phyloP scores from a whole-genome alignment of 2,113 vertebrate species.

The Hemichromis elongatus region DNA sequence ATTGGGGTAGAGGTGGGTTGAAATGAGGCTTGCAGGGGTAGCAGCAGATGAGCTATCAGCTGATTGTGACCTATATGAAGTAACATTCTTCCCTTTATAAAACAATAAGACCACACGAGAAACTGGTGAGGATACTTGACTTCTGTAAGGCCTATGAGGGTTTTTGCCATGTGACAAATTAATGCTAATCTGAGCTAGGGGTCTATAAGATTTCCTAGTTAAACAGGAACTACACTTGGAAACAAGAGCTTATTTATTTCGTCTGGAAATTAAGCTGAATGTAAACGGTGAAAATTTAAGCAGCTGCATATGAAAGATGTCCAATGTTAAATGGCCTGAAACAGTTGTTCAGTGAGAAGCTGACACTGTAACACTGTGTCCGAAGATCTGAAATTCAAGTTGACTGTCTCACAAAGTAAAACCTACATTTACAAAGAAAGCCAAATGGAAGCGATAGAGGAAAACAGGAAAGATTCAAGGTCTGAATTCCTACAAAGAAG shows the following conservation, averaged over 20 bases:
- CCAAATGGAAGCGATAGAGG: not conserved
- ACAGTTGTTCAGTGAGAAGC: not conserved
- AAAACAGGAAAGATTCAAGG: not conserved
- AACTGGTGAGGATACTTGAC: not conserved
- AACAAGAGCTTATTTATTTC: not conserved
- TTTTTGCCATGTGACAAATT: rapidly evolving
- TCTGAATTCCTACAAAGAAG: no score
- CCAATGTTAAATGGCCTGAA: rapidly evolving
- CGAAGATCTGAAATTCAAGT: not conserved
- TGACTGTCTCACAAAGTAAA: not conserved
- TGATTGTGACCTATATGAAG: not conserved
- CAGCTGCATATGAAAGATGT: not conserved
- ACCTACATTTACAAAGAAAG: not conserved
- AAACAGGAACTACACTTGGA: not conserved
- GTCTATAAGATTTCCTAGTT: not conserved
- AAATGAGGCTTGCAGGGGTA: not conserved
- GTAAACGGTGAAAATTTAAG: not conserved
- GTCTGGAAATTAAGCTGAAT: not conserved
- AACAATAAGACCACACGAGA: not conserved
- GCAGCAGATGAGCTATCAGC: not conserved
- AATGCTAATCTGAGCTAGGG: not conserved
- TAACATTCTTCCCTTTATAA: not conserved
- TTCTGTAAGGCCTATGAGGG: not conserved
- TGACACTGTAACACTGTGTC: not conserved
- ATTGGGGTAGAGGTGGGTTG: not conserved